Evolutionary conservation across 2,113 vertebrate genomes (phyloP), one percentile per base, ranked within the genome.

Genomic region (Tyrannus savana): DNA sequence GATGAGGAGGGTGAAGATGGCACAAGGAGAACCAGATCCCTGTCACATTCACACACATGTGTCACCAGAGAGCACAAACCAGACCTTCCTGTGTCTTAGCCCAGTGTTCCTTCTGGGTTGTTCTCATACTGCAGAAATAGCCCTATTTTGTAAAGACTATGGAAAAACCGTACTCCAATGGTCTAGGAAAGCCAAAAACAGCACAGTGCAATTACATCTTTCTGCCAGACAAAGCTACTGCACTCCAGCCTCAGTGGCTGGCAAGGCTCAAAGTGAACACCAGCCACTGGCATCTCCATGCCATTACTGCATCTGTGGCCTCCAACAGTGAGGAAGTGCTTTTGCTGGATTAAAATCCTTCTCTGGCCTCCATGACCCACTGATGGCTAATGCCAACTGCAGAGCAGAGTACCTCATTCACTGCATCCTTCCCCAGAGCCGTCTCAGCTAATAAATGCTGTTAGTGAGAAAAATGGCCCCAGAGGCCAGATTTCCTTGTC

Each of bases 31-130:
- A 66, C 6, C 56, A 93, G 73, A 37, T 55, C 76, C 50, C 64
- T 67, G 19, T 44, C 21, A 5, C n/a, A 17, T 37, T 56, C 14
- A 58, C 15, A 17, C 47, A 19, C 0, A 0, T 5, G 6, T 52
- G n/a, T 44, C 68, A 53, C 42, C 4, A 4, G n/a, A 46, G 33
- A 67, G 42, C 30, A 4, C 1, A 6, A 66, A 15, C 50, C 7
- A 9, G 39, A 42, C 27, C 37, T 89, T n/a, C 23, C 46, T 5
- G 3, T 12, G 14, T 42, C 76, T 47, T 12, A 55, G 35, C 19
- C 59, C 50, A 25, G 23, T 2, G 6, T 42, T 89, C 47, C 46
- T 55, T 27, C 77, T 80, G 55, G 16, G 46, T 50, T 4, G 1
- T 62, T 80, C 60, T 74, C 12, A 14, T 12, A 9, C 8, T 74